Percentiles rank a stretch among this genome's conserved stretches.
phyloP scores from a whole-genome alignment of 2,113 vertebrate species.

The Sardina pilchardus region DNA sequence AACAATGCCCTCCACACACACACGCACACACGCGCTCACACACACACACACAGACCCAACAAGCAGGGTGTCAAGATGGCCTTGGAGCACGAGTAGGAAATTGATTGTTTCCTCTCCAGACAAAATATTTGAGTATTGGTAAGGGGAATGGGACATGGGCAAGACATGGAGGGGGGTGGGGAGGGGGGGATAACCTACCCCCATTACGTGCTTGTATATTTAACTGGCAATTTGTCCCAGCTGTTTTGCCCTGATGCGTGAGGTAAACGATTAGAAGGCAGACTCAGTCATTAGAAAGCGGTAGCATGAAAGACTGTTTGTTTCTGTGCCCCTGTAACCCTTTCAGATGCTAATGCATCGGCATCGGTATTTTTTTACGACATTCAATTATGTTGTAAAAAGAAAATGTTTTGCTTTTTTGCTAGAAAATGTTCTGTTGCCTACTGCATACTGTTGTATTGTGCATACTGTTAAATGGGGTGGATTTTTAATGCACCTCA shows the following conservation, averaged over 20 bases:
- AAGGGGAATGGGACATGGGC: slow-evolving; percentile 49
- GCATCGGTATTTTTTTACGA: neutral
- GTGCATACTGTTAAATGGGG: neutral
- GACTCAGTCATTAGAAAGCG: neutral
- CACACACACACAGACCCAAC: neutral
- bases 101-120: slow-evolving; percentile 69
- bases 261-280: slow-evolving; percentile 55
- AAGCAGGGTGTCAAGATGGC: neutral
- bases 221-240: slow-evolving; percentile 61
- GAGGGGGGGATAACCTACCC: neutral
- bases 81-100: slow-evolving; percentile 55
- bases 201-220: slow-evolving; percentile 60
- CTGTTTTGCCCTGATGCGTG: slow-evolving; percentile 51
- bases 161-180: neutral
- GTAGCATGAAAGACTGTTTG: neutral
- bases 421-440: neutral
- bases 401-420: neutral
- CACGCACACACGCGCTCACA: neutral
- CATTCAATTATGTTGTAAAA: neutral
- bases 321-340: neutral
- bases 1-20: slow-evolving; percentile 11
- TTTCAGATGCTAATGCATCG: neutral
- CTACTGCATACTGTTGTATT: neutral
- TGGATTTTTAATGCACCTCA: neutral
- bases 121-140: slow-evolving; percentile 71